A percentile compares a stretch with the other conserved stretches of the same genome.
These are phyloP conservation scores for Eupsilia transversa DNA, from an alignment of 2,888 invertebrate species.

Conservation along the genomic window DNA sequence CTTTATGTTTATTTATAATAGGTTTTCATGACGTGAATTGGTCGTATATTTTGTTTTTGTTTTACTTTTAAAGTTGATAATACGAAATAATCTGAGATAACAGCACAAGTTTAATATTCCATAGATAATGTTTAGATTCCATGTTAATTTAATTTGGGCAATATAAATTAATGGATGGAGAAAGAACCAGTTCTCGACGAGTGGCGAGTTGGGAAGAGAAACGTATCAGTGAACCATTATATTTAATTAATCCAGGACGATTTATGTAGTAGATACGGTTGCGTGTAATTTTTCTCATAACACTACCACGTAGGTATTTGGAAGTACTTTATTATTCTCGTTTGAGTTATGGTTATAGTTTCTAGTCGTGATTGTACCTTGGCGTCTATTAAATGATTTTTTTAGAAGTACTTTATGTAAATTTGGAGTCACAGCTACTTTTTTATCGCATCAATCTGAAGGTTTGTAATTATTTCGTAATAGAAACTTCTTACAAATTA, in stretches of 20 bases:
- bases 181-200: constrained; percentile 81
- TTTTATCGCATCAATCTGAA: constrained; percentile 62
- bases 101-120: constrained; percentile 75
- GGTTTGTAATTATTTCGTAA: constrained; percentile 67
- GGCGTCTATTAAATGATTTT: constrained; percentile 56
- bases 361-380: constrained; percentile 65
- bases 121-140: constrained; percentile 79
- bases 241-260: constrained; percentile 86
- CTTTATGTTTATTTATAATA: constrained; percentile 50
- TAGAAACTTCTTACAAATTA: constrained; percentile 59
- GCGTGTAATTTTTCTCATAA: constrained; percentile 82
- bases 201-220: constrained; percentile 78
- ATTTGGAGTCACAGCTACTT: constrained; percentile 53
- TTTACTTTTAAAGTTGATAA: constrained; percentile 65
- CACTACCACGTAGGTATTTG: constrained; percentile 74
- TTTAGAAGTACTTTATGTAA: constrained; percentile 61
- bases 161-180: constrained; percentile 84
- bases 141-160: constrained; percentile 86
- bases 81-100: constrained; percentile 67
- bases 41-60: constrained; percentile 58
- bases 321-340: constrained; percentile 76
- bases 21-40: constrained; percentile 47
- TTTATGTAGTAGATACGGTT: constrained; percentile 81
- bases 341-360: constrained; percentile 81
- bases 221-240: constrained; percentile 84